Evolutionary conservation across 2,888 invertebrate species (phyloP), one percentile per base, ranked within the genome.

Genomic region (Isotomurus palustris): DNA sequence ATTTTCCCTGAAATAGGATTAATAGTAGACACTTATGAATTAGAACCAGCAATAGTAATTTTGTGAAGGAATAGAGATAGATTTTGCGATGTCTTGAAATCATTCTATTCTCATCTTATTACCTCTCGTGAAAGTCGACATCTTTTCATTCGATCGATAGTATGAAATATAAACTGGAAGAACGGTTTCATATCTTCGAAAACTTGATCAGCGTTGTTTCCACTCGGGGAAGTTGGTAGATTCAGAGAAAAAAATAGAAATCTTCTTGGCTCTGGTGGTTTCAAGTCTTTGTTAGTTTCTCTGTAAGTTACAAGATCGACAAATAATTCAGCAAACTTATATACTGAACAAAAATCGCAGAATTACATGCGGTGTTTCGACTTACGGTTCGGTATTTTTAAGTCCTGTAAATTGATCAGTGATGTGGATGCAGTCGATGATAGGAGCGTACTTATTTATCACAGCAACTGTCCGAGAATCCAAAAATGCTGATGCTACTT

Each of bases 331-430:
- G 24, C n/a, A 8, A 6, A 32, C 8, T 32, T 10, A 14, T 10
- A 10, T 32, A 10, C 14, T 32, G 8, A 27, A 21, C 14, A 14
- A 40, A 28, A 25, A 41, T 40, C 17, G 17, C 5, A 29, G 19
- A 41, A 49, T 44, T 41, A 22, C 14, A 43, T 17, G 14, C 19
- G 3, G n/a, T 22, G 21, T 43, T 32, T 14, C n/a, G n/a, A 49
- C 87, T 83, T 76, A 89, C 66, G 68, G 68, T 86, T 96, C 96
- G 73, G 87, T 85, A 74, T 87, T 86, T 76, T 93, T 91, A 27
- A 84, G 83, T 35, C 97, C 97, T 69, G 88, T 87, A 78, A 86
- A 99, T 74, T 95, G 90, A 79, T 99, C 99, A 54, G 96, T 95
- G 73, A 99, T 84, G 78, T 99, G 97, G 76, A 99, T 88, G 77